Evolutionary conservation across 1,140 invertebrate species (phyloP), one percentile per base, ranked within the genome.

Genomic region (Drosophila busckii): DNA sequence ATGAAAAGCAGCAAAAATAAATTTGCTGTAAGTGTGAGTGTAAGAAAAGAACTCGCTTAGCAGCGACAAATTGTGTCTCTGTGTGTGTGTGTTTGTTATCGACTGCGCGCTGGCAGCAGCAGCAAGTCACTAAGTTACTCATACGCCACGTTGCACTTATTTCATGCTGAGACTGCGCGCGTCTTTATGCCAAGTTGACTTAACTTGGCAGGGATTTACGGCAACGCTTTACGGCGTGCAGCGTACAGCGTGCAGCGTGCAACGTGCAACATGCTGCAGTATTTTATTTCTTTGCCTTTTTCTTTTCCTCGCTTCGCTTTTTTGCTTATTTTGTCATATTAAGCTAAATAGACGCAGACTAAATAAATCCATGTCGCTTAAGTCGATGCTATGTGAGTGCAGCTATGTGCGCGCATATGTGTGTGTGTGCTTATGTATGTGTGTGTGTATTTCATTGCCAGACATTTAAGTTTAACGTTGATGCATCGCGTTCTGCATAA

Each of bases 161-260:
- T 67, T 60, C 52, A 53, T 61, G 53, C 61, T 53, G 49, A 28
- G 63, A 50, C 37, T 49, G 35, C 16, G 29, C 52, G 69, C 69
- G 75, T 70, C 69, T 82, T 66, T n/a, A n/a, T 66, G 61, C 64
- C 55, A 56, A 69, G 54, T 76, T 82, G 75, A 82, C 76, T 82
- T 82, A 82, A 82, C 75, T 82, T 82, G 75, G 75, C 75, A 82
- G 75, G 75, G 75, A 82, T 82, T 82, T 82, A 82, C 75, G 69
- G 67, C 76, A 56, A 75, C 70, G 76, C 55, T 76, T 49, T 48
- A 58, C 46, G 49, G 49, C 46, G 29, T 38, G 42, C 53, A 56
- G 40, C 53, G 23, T 46, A 32, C 41, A 45, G n/a, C 41, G 25
- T 29, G 45, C 45, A 37, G 13, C 45, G 28, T 35, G 37, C 45